phyloP scores from a whole-genome alignment of 2,113 vertebrate species.

The Ibidorhyncha struthersii region DNA sequence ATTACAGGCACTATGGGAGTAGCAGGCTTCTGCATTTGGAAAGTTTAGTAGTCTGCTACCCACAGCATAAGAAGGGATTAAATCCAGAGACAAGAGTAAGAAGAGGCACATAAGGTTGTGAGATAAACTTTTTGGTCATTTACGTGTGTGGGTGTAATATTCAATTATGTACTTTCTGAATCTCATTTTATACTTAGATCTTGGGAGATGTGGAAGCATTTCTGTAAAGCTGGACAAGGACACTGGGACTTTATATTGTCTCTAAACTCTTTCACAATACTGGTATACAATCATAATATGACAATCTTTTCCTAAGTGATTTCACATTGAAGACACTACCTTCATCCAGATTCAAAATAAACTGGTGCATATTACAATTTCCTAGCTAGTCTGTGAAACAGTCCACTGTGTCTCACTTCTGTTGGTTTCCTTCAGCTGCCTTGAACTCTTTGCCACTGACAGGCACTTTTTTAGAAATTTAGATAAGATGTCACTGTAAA shows the following conservation, averaged over 20 bases:
- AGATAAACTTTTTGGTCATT: background rate
- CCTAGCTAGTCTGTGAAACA: background rate
- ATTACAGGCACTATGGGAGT: background rate
- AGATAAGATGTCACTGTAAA: background rate
- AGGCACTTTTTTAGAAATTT: background rate
- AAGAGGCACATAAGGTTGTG: background rate
- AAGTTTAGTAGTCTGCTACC: background rate
- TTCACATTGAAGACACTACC: background rate
- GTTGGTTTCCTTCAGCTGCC: background rate
- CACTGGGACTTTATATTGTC: background rate
- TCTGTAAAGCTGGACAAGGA: background rate
- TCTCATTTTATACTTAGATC: background rate
- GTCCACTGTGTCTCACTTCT: background rate
- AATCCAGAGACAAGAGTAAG: background rate
- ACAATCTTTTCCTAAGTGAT: background rate
- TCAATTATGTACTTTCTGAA: background rate
- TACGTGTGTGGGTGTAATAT: background rate
- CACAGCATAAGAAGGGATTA: background rate
- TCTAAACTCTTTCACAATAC: background rate
- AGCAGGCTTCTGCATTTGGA: background rate
- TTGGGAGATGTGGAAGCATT: background rate
- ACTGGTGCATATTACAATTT: background rate
- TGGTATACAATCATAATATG: background rate
- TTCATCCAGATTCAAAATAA: background rate
- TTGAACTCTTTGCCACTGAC: background rate